Evolutionary conservation across 2,888 invertebrate genomes (phyloP).

Genomic region (Tetramorium bicarinatum): DNA sequence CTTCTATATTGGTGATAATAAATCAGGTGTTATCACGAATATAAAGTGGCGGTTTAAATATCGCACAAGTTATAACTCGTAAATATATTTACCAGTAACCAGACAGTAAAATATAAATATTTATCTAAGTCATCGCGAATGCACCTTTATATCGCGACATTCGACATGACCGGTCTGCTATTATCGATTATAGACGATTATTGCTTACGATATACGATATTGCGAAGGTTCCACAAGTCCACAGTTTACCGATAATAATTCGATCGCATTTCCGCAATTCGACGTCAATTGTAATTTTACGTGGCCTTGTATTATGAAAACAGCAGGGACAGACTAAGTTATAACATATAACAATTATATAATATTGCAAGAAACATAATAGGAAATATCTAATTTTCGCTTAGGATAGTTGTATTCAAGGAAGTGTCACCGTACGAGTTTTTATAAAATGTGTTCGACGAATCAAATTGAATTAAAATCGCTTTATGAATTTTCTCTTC

Average conservation of each 20-base stretch:
- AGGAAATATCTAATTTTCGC: not conserved
- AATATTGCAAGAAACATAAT: not conserved
- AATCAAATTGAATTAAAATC: not conserved
- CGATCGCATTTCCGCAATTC: not conserved
- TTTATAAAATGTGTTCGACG: not conserved
- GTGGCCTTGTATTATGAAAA: constrained; percentile 7
- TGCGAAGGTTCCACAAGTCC: not conserved
- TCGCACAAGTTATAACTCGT: not conserved
- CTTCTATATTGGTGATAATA: not conserved
- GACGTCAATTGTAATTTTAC: constrained; percentile 31
- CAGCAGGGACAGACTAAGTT: not conserved
- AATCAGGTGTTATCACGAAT: not conserved
- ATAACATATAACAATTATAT: not conserved
- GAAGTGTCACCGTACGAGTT: not conserved
- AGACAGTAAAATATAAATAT: constrained; percentile 15
- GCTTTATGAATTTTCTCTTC: not conserved
- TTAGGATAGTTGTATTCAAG: not conserved
- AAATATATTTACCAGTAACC: not conserved
- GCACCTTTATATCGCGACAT: constrained; percentile 24
- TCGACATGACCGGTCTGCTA: not conserved
- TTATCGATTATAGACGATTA: constrained; percentile 13
- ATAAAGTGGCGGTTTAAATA: not conserved
- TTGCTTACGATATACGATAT: not conserved
- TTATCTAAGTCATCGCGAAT: constrained; percentile 18
- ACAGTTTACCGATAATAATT: constrained; percentile 17